Base-by-base conservation (phyloP, 2,888 invertebrate species). In the Volucella zonaria region DNA sequence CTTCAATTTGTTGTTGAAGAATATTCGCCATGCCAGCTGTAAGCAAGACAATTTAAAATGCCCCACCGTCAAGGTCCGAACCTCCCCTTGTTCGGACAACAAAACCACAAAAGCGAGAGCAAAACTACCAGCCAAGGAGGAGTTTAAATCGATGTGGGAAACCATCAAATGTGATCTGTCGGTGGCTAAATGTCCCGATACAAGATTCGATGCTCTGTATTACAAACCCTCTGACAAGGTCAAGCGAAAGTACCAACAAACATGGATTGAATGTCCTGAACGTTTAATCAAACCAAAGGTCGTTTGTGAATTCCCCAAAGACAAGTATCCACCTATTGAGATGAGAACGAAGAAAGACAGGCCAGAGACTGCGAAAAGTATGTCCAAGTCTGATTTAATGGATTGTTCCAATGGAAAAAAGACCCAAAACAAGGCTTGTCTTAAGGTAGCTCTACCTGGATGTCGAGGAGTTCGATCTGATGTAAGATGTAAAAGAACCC, bases 221-320 rank as follows among this genome's bases (percentile, higher is more conserved):
- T 91, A 90, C 14, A 87, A 88, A 3, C 88, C 88, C 8, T 89
- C 89, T 0, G 89, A 91, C 54, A 90, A 90, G 77, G 86, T 88
- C 0, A 89, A 88, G n/a, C 88, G 89, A 1, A 87, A 82, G 47
- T 91, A 91, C 68, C 89, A 89, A 87, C 91, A 90, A 62, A 91
- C 91, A 3, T 91, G 91, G 91, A 88, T 90, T 0, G 81, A 88
- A 12, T 91, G 91, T 45, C 90, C 91, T 0, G 86, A 89, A 0
- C 23, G 88, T n/a, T 12, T 76, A 42, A 86, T 88, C 0, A 88
- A 87, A 11, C 87, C 88, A 15, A 89, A 88, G 47, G 68, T 89
- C 23, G 77, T 89, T 0, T 91, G 91, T 64, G 70, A 82, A 47
- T 67, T 38, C 38, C 74, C 70, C 0, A 31, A 59, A n/a, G 66